Evolutionary conservation across 2,888 invertebrate genomes (phyloP), one percentile per base, ranked within the genome.

Genomic region (Sinodicranocentrus sp.): DNA sequence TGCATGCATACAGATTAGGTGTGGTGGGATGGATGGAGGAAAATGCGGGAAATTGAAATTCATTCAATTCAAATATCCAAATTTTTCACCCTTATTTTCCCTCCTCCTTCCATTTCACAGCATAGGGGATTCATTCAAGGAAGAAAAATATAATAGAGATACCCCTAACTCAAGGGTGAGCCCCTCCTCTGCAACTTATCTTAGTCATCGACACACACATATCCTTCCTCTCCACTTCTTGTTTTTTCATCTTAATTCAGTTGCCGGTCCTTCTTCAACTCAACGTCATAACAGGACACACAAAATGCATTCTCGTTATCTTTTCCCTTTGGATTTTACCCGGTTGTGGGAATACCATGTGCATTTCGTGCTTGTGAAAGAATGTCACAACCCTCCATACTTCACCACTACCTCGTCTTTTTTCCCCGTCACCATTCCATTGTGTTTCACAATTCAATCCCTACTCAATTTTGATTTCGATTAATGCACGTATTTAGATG

Each of bases 41-140:
- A 48, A 73, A 61, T 54, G 72, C n/a, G 23, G 67, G 26, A 80
- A 73, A 80, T 80, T 80, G 80, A 80, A 80, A 80, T 80, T 72
- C 80, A 80, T 80, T 80, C 80, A 73, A 80, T 73, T 80, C 72
- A 80, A 80, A n/a, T n/a, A n/a, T 80, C 39, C 39, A 80, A 59
- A 59, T 23, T 25, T 19, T 17, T 13, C 15, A 10, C 19, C 52
- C 52, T 8, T 44, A 44, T 44, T 2, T 39, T 8, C 39, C 39
- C 39, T 8, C 44, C n/a, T 44, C 44, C n/a, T 44, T 44, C 2
- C 44, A 8, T 8, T n/a, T 8, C 1, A 44, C n/a, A 44, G 13
- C n/a, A 13, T n/a, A 44, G 44, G n/a, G 44, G 44, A 13, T n/a
- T n/a, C 13, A n/a, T n/a, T n/a, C n/a, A n/a, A n/a, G n/a, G n/a